Evolutionary conservation across 2,888 invertebrate genomes (phyloP), one percentile per base, ranked within the genome.

Genomic region (Thera obeliscata): DNA sequence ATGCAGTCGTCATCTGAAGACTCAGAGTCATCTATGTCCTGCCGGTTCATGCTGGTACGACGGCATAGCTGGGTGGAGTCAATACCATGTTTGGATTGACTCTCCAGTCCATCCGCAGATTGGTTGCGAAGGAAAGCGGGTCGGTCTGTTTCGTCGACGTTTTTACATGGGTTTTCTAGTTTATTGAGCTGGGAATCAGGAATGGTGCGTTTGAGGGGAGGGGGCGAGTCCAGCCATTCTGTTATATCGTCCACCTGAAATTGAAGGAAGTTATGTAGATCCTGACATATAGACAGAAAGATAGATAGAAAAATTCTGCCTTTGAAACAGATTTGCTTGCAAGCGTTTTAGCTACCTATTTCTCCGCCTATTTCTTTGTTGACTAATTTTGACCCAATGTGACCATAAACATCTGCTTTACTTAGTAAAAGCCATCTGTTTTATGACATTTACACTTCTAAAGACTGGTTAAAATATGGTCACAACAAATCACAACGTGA

Each of bases 111-210:
- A 66, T 93, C 93, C 0, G 87, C 92, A 2, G 93, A 93, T 75
- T 93, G 94, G 83, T 91, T 93, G 35, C 94, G 79, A 1, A 91
- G 84, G 82, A 93, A 94, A 48, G 88, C 76, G 0, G 91, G 93
- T 0, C 85, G 77, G 54, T 70, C 62, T 0, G 36, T 57, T 46
- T 74, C 74, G 61, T 69, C 77, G 69, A 83, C 76, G 52, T 78
- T 80, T 2, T 85, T 73, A 0, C 82, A 74, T 67, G 85, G 85
- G 64, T 73, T 72, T 6, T 78, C 79, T 0, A 84, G 69, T 54
- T 80, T 72, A 80, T 86, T 78, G 9, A 87, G 86, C 2, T 86
- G 84, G 0, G 81, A 66, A 78, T 82, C 89, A 33, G 89, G 88
- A 66, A 82, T 81, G 57, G 83, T 83, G 5, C 91, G 83, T 66